Percentiles rank a stretch among this genome's conserved stretches.
Evolutionary conservation across 2,113 vertebrate species (phyloP).

Genomic region (Lycocorax pyrrhopterus): DNA sequence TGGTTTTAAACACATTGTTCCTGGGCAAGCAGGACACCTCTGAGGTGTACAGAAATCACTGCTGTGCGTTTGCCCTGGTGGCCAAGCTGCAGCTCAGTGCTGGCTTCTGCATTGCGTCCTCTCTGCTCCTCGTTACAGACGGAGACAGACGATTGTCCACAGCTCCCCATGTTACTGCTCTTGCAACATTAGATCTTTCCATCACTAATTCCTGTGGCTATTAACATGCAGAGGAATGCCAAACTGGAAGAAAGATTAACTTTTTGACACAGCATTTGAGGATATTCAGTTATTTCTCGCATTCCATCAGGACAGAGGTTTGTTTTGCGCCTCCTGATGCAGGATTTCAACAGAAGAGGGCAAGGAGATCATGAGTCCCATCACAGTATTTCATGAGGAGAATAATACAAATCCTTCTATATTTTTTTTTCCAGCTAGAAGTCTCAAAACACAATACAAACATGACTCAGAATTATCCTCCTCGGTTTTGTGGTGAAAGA

Average conservation of each 20-base stretch:
- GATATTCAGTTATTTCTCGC: not conserved
- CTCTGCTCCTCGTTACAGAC: not conserved
- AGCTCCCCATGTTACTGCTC: conserved; percentile 1
- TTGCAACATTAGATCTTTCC: conserved; percentile 49
- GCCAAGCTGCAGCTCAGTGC: not conserved
- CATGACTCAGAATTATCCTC: not conserved
- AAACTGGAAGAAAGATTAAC: not conserved
- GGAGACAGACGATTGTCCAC: conserved; percentile 4
- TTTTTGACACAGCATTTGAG: not conserved
- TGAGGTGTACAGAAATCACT: not conserved
- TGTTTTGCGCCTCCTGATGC: not conserved
- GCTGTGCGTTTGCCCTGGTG: not conserved
- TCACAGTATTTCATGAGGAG: not conserved
- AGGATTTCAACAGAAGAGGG: conserved; percentile 24
- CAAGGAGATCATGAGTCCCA: not conserved
- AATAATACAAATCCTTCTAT: not conserved
- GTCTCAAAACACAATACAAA: not conserved
- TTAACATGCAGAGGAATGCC: conserved; percentile 29
- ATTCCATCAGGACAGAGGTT: not conserved
- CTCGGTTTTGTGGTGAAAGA: not conserved
- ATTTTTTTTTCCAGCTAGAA: not conserved
- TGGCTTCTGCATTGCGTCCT: rapidly evolving
- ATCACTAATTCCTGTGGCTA: conserved; percentile 50
- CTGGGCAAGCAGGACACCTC: not conserved
- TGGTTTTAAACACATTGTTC: not conserved